A percentile compares a stretch with the other conserved stretches of the same genome.
Conservation (phyloP, 2,113 vertebrate genomes). For the Elachura formosa region DNA sequence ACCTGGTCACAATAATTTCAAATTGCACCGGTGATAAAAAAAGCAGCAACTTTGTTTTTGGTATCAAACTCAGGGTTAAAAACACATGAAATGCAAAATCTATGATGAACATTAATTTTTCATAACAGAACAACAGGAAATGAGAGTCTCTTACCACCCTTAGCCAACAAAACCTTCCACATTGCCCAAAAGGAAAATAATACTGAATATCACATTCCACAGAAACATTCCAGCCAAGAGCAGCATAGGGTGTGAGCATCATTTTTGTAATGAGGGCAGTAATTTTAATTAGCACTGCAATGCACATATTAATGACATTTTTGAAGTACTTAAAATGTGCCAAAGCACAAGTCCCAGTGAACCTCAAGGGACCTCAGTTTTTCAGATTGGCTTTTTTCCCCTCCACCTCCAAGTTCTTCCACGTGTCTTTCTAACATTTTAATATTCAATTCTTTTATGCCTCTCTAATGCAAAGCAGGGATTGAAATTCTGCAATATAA, state of each 20-base stretch:
- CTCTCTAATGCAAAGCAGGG: background rate
- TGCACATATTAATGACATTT: background rate
- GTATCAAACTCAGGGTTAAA: background rate
- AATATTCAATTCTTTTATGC: background rate
- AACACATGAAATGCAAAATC: background rate
- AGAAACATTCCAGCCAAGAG: background rate
- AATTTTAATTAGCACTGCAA: background rate
- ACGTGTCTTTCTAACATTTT: background rate
- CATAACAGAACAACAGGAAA: background rate
- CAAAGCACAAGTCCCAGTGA: background rate
- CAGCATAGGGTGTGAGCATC: background rate
- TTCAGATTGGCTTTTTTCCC: background rate
- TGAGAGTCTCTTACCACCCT: background rate
- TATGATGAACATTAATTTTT: background rate
- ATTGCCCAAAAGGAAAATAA: background rate
- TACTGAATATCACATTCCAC: background rate
- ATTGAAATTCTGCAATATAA: background rate
- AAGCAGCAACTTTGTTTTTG: background rate
- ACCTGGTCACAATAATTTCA: background rate
- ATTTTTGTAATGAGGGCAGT: background rate
- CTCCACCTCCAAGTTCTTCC: background rate
- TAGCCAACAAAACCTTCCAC: background rate
- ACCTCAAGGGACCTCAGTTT: background rate
- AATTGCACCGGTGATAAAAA: background rate
- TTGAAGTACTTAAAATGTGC: background rate